Percentiles rank a stretch among this genome's conserved stretches.
Evolutionary conservation across 2,797 vertebrate genomes (phyloP).

Genomic region (Chrysolophus pictus): DNA sequence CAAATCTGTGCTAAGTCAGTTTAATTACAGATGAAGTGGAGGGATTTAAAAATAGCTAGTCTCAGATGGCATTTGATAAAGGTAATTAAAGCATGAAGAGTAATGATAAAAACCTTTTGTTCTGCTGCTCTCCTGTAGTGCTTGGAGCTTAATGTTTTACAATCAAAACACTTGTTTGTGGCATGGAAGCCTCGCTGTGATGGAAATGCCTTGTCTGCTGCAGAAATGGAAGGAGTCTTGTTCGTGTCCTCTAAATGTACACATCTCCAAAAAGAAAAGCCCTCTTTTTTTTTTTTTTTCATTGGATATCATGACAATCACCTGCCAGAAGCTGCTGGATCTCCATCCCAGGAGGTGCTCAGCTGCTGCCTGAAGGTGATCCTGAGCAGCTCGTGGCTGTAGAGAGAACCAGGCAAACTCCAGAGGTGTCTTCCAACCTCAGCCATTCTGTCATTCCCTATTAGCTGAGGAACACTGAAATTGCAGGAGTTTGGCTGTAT

Average conservation of each 20-base stretch:
- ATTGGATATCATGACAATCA: rapidly evolving
- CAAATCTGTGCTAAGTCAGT: slow-evolving; percentile 70
- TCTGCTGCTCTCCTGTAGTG: slow-evolving; percentile 56
- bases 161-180: slow-evolving; percentile 22
- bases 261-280: background rate
- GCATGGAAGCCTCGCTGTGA: slow-evolving; percentile 22
- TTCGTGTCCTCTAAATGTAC: background rate
- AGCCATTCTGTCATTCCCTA: background rate
- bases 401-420: background rate
- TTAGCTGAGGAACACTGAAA: background rate
- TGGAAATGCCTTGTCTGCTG: background rate
- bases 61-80: slow-evolving; percentile 73
- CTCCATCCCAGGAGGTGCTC: background rate
- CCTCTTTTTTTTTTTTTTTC: too few species aligned
- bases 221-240: background rate
- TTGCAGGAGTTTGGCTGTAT: background rate
- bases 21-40: slow-evolving; percentile 73
- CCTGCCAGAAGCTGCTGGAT: background rate
- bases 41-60: slow-evolving; percentile 79
- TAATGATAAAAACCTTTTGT: slow-evolving; percentile 69
- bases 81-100: slow-evolving; percentile 78
- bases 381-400: background rate
- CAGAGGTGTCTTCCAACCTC: background rate
- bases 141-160: slow-evolving; percentile 52
- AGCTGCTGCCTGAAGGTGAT: background rate